Conservation (phyloP, 2,797 vertebrate genomes). For the Orientallactaga sibirica region DNA sequence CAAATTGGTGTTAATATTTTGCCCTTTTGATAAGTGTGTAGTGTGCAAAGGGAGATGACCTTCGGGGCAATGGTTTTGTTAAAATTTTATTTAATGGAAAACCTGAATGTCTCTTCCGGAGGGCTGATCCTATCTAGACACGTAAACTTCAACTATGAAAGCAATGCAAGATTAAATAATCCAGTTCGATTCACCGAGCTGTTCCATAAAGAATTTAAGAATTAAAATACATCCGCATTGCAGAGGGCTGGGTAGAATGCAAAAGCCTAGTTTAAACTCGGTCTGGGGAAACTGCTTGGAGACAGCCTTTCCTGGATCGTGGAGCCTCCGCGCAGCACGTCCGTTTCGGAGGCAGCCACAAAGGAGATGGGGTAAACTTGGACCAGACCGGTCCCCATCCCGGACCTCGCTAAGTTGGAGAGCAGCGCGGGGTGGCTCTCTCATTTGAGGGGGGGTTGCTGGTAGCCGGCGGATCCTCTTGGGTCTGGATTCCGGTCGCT, state of each 20-base stretch:
- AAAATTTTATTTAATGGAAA: slow-evolving; percentile 79
- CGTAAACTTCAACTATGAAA: slow-evolving; percentile 76
- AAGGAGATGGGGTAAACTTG: slow-evolving; percentile 84
- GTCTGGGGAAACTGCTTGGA: slow-evolving; percentile 54
- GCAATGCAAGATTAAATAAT: slow-evolving; percentile 67
- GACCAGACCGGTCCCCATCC: slow-evolving; percentile 55
- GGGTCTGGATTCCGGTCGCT: slow-evolving; percentile 11
- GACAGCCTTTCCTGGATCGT: background rate
- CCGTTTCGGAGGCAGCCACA: slow-evolving; percentile 81
- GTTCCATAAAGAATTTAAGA: slow-evolving; percentile 77
- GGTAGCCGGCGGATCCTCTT: slow-evolving; percentile 61
- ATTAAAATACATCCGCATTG: slow-evolving; percentile 90
- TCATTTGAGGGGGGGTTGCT: slow-evolving; percentile 17
- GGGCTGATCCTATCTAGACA: slow-evolving; percentile 66
- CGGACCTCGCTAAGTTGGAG: slow-evolving; percentile 61
- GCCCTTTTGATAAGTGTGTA: slow-evolving; percentile 41
- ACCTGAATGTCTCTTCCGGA: slow-evolving; percentile 77
- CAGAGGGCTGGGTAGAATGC: slow-evolving; percentile 83
- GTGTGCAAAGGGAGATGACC: slow-evolving; percentile 83
- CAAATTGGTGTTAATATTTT: slow-evolving; percentile 73
- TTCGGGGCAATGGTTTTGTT: slow-evolving; percentile 81
- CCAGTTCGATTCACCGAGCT: slow-evolving; percentile 74
- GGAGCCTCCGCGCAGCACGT: slow-evolving; percentile 74
- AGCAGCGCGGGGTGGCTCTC: slow-evolving; percentile 17
- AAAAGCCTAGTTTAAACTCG: slow-evolving; percentile 83